Evolutionary conservation across 2,113 vertebrate species (phyloP), one percentile per base, ranked within the genome.

Genomic region (Eonycteris spelaea): DNA sequence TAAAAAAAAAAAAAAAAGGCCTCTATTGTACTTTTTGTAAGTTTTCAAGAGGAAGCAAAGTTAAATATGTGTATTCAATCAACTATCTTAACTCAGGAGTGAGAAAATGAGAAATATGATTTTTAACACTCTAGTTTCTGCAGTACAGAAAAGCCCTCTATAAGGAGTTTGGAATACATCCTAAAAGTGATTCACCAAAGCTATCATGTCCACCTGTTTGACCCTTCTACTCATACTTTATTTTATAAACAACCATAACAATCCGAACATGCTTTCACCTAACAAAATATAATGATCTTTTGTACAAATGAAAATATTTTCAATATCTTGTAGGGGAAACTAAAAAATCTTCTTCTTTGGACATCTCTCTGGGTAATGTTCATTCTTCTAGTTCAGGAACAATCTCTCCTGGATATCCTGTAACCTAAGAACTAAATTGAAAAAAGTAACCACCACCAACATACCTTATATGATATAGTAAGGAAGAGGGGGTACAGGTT

Each of bases 21-120:
- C 43, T 70, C 92, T 70, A 74, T 68, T 92, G 5, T 95, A 63
- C 11, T 73, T 94, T 73, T 59, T 83, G 4, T 95, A 77, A 48
- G 5, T 1, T 71, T 96, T 86, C 11, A 77, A 70, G 51, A 90
- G 35, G 67, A 96, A 90, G 53, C 86, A 95, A 92, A 85, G 16
- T 89, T 86, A 86, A 18, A 75, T 82, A 43, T 90, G 65, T 85
- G 12, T 90, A 43, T 63, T 92, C 22, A 65, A 71, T 89, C 45
- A 51, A 15, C 43, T 77, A 33, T 82, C 74, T 90, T 80, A 89
- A 86, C 19, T 82, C 21, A 71, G n/a, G 45, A 67, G 35, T 88
- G 45, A 91, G 71, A 55, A 91, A 95, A 75, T 96, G 48, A 92
- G 59, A 94, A 77, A 73, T 26, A 22, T 38, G 12, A 1, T 70